phyloP scores from a whole-genome alignment of 2,113 vertebrate species.

The Brachyhypopomus occidentalis region DNA sequence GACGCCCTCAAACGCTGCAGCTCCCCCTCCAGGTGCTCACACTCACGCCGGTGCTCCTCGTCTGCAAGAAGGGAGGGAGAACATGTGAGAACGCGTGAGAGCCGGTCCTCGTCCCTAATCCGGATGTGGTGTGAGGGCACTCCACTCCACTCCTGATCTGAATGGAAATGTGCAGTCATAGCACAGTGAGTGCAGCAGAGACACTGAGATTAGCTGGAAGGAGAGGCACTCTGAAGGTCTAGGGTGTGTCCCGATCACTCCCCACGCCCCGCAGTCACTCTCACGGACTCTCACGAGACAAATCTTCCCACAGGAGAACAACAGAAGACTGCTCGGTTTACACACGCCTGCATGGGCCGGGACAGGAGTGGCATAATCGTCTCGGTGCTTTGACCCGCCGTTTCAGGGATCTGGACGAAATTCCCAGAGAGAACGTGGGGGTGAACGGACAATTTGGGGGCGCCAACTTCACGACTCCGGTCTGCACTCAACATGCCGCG shows the following conservation, averaged over 20 bases:
- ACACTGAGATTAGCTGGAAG: conserved; percentile 33
- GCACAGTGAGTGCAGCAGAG: conserved; percentile 15
- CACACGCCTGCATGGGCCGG: conserved; percentile 49
- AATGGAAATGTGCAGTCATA: conserved; percentile 3
- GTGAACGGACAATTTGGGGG: conserved; percentile 25
- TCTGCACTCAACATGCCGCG: conserved; percentile 20
- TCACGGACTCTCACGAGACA: conserved; percentile 45
- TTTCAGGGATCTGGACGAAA: conserved; percentile 26
- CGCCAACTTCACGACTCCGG: conserved; percentile 24
- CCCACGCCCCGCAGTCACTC: conserved; percentile 41
- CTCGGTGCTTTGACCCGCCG: conserved; percentile 45
- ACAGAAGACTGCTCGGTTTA: conserved; percentile 50
- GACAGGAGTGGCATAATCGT: conserved; percentile 35
- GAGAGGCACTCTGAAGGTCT: conserved; percentile 42
- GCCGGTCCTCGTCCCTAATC: no score
- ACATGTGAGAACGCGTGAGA: neutral
- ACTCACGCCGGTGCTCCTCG: conserved; percentile 88
- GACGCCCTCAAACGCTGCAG: conserved; percentile 78
- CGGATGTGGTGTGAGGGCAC: neutral
- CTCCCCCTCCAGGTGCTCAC: conserved; percentile 86
- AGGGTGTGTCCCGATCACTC: conserved; percentile 51
- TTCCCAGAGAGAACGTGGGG: conserved; percentile 31
- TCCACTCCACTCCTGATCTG: neutral
- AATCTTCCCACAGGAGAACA: conserved; percentile 55
- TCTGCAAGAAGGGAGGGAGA: conserved; percentile 66